Conservation (phyloP, 92 coral and sea anemone genomes). For the Phenganax stokvisi region DNA sequence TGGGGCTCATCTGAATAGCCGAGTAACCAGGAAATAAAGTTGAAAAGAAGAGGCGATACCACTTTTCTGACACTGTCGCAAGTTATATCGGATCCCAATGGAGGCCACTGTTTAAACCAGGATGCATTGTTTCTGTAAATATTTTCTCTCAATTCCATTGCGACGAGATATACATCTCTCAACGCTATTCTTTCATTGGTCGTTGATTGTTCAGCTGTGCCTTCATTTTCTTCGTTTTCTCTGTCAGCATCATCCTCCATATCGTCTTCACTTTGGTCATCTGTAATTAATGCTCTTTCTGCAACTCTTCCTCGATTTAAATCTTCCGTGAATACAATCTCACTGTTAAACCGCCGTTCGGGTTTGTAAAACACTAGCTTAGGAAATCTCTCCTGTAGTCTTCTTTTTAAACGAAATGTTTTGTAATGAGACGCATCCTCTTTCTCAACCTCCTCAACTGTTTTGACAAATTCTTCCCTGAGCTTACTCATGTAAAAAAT, state of each 20-base stretch:
- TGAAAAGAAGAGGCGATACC: constrained; percentile 48
- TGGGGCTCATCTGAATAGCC: constrained; percentile 46
- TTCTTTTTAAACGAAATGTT: constrained; percentile 34
- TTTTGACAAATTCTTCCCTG: constrained; percentile 44
- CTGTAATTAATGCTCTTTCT: neutral
- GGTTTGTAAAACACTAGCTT: constrained; percentile 46
- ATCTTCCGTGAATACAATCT: constrained; percentile 37
- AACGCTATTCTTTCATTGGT: neutral
- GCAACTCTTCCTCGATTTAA: constrained; percentile 14
- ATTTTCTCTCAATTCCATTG: constrained; percentile 25
- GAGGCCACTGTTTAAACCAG: constrained; percentile 49
- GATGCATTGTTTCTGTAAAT: constrained; percentile 11
- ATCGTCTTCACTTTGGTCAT: neutral
- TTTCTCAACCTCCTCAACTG: constrained; percentile 38
- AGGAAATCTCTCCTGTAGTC: constrained; percentile 41
- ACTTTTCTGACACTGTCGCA: constrained; percentile 45
- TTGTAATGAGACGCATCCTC: constrained; percentile 48
- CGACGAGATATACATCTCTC: constrained; percentile 40
- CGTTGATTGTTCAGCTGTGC: neutral
- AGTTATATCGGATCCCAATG: constrained; percentile 48
- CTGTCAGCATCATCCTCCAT: constrained; percentile 1
- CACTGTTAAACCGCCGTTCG: constrained; percentile 31
- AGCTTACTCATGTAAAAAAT: constrained; percentile 15
- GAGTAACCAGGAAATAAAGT: constrained; percentile 47
- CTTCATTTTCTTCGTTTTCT: constrained; percentile 6